Percentiles rank a stretch among this genome's conserved stretches.
These are phyloP conservation scores for Petrocephalus zakoni DNA, from an alignment of 2,113 vertebrate species.

Conservation along the genomic window DNA sequence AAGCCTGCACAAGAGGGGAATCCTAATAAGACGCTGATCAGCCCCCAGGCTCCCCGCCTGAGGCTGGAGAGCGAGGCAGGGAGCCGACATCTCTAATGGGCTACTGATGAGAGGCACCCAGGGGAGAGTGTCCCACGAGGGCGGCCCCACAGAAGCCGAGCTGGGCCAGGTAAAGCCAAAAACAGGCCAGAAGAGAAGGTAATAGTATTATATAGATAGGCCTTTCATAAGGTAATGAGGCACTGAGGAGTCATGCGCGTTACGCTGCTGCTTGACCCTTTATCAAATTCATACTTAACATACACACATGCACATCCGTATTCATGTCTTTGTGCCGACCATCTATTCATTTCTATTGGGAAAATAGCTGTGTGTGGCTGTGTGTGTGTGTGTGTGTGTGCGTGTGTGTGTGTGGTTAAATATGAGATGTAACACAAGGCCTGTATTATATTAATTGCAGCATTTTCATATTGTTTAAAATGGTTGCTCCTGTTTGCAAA, in stretches of 20 bases:
- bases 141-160: not conserved
- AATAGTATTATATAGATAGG: not conserved
- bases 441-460: slow-evolving; percentile 3
- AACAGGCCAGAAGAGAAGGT: not conserved
- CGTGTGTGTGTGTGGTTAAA: not conserved
- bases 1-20: slow-evolving; percentile 26
- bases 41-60: slow-evolving; percentile 25
- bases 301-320: too few relatives aligned
- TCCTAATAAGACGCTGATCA: slow-evolving; percentile 47
- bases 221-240: not conserved
- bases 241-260: not conserved
- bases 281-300: too few relatives aligned
- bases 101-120: slow-evolving; percentile 36
- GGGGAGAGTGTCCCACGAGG: slow-evolving; percentile 38
- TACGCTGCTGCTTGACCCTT: not conserved
- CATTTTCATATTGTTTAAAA: slow-evolving; percentile 28
- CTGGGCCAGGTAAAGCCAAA: not conserved
- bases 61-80: slow-evolving; percentile 36
- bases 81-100: slow-evolving; percentile 43
- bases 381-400: too few relatives aligned
- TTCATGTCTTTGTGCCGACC: too few relatives aligned
- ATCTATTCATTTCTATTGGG: too few relatives aligned
- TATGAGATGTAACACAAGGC: not conserved
- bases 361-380: too few relatives aligned
- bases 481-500: slow-evolving; percentile 13